Evolutionary conservation across 2,888 invertebrate genomes (phyloP).

Genomic region (Ochropleura leucogaster): DNA sequence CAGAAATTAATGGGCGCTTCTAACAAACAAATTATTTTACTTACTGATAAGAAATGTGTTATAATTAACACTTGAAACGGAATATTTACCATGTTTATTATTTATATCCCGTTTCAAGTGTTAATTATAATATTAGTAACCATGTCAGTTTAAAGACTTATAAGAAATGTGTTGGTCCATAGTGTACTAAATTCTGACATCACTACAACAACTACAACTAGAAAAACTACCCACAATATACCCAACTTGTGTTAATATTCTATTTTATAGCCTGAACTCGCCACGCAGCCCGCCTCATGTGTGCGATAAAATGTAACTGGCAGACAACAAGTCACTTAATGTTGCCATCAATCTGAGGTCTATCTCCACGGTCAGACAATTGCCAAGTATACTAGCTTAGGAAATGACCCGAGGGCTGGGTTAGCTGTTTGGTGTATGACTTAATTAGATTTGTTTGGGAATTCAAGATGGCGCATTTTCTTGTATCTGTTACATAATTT

Average conservation of each 20-base stretch:
- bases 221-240: constrained; percentile 25
- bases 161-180: no score
- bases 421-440: background rate
- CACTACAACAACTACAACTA: constrained; percentile 3
- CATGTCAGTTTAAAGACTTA: no score
- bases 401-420: constrained; percentile 22
- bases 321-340: constrained; percentile 42
- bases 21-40: background rate
- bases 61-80: no score
- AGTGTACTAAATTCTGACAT: background rate
- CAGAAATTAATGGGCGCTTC: no score
- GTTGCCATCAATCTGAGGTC: constrained; percentile 44
- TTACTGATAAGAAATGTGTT: no score
- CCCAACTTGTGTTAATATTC: constrained; percentile 45
- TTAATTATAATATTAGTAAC: no score
- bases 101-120: no score
- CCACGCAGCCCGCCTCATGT: constrained; percentile 20
- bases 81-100: no score
- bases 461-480: background rate
- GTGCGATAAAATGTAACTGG: constrained; percentile 46
- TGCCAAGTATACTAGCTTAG: constrained; percentile 20
- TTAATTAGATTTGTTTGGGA: constrained; percentile 3
- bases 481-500: no score
- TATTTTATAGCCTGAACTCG: constrained; percentile 36
- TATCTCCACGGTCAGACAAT: constrained; percentile 33